Evolutionary conservation across 2,113 vertebrate genomes (phyloP), one percentile per base, ranked within the genome.

Genomic region (Alces alces): DNA sequence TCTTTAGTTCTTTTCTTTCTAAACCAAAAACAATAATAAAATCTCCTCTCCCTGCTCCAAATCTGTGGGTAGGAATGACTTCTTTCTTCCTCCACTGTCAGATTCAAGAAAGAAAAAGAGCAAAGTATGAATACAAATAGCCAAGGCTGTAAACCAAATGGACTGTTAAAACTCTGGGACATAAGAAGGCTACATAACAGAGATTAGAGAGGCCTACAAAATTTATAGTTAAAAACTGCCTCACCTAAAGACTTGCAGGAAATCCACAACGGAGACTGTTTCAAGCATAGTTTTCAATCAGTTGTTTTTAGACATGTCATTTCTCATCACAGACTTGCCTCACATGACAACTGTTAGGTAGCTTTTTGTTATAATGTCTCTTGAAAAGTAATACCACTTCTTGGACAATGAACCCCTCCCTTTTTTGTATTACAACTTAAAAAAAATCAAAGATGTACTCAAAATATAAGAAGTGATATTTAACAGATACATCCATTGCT

Each of bases 21-120:
- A 97, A 94, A 83, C 45, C n/a, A 91, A 96, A 93, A 93, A n/a
- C 7, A 70, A 91, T 33, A 82, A 73, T 39, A 80, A 91, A 92
- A 64, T 36, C 57, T 58, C 7, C 25, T 17, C 15, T 36, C 66
- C 30, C 10, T 0, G 1, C 10, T 76, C 70, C 25, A 85, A 66
- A 47, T 50, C 19, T 88, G 39, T 7, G 39, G 27, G n/a, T 45
- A 50, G 43, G 43, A 47, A 21, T 28, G 61, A 33, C 27, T 39
- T 33, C 61, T 94, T 90, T 94, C 89, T 70, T 96, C 87, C 73
- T 89, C 79, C 66, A 30, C 27, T 9, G 87, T 90, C 30, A 94
- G 85, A 90, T 30, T 92, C 64, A 57, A 86, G 55, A 60, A 89
- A 86, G 73, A 92, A 92, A 91, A 86, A 55, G 25, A 97, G 36